Conservation (phyloP, 2,888 invertebrate species). For the Acanthococcus lagerstroemiae region DNA sequence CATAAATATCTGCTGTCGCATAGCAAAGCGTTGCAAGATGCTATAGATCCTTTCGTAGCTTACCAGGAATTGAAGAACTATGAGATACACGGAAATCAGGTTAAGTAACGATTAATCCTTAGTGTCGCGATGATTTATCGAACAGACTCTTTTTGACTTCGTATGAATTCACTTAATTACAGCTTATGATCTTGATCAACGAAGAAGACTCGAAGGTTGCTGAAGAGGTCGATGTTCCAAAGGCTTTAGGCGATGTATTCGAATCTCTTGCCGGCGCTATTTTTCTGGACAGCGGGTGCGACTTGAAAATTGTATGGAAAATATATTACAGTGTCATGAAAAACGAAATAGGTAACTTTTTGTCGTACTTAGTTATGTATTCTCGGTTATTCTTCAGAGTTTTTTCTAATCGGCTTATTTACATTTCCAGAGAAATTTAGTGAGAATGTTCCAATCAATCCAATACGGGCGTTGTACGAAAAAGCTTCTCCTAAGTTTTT, state of each 20-base stretch:
- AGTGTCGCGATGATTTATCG: neutral
- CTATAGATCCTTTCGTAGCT: slow-evolving; percentile 53
- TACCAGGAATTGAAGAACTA: slow-evolving; percentile 53
- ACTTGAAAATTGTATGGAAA: slow-evolving; percentile 63
- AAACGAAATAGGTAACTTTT: slow-evolving; percentile 57
- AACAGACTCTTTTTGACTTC: neutral
- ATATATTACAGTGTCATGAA: slow-evolving; percentile 71
- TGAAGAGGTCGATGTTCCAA: slow-evolving; percentile 80
- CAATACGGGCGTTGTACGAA: slow-evolving; percentile 78
- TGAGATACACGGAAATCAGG: slow-evolving; percentile 53
- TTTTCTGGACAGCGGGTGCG: slow-evolving; percentile 71
- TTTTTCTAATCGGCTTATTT: neutral
- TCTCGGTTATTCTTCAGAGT: neutral
- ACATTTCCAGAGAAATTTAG: slow-evolving; percentile 56
- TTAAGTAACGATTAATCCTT: too few species aligned
- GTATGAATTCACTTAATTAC: slow-evolving; percentile 38
- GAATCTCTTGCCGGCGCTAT: slow-evolving; percentile 86
- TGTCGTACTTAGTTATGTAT: neutral
- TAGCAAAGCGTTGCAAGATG: slow-evolving; percentile 46
- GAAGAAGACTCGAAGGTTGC: slow-evolving; percentile 55
- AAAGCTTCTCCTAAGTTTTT: slow-evolving; percentile 65
- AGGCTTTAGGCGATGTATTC: slow-evolving; percentile 84
- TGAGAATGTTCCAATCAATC: slow-evolving; percentile 73
- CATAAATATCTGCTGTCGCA: slow-evolving; percentile 53
- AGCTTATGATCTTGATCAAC: slow-evolving; percentile 49